Evolutionary conservation across 2,113 vertebrate genomes (phyloP).

Genomic region (Scophthalmus maximus): DNA sequence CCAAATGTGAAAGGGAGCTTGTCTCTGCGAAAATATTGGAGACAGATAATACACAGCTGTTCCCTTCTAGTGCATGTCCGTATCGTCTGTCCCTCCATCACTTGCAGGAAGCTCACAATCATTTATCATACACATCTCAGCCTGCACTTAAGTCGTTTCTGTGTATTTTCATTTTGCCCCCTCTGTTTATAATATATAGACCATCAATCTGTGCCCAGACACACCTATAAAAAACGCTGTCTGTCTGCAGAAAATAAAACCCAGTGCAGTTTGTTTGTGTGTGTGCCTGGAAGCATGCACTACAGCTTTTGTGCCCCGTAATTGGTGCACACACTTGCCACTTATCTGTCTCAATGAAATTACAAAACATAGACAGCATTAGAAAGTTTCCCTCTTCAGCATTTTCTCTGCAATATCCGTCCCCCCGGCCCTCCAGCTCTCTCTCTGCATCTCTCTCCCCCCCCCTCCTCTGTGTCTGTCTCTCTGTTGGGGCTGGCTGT

Average conservation of each 20-base stretch:
- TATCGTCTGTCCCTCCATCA: neutral
- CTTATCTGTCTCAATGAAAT: conserved; percentile 53
- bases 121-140: conserved; percentile 24
- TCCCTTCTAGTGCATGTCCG: neutral
- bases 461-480: conserved; percentile 34
- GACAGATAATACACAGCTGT: neutral
- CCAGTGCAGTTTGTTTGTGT: conserved; percentile 18
- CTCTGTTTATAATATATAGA: conserved; percentile 24
- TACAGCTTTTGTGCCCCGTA: conserved; percentile 35
- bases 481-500: conserved; percentile 29
- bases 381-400: conserved; percentile 58
- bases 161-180: conserved; percentile 10
- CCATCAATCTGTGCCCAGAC: conserved; percentile 34
- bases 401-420: conserved; percentile 29
- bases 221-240: conserved; percentile 36
- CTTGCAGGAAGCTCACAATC: conserved; percentile 3
- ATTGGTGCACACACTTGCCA: conserved; percentile 44
- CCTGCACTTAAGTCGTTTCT: conserved; percentile 18
- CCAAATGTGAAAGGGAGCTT: neutral
- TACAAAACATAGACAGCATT: conserved; percentile 48
- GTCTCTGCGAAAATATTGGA: neutral
- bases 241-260: conserved; percentile 33
- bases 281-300: conserved; percentile 29
- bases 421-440: neutral
- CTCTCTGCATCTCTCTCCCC: neutral